A percentile compares a stretch with the other conserved stretches of the same genome.
phyloP scores from a whole-genome alignment of 1,140 invertebrate species.

The Cydia pomonella region DNA sequence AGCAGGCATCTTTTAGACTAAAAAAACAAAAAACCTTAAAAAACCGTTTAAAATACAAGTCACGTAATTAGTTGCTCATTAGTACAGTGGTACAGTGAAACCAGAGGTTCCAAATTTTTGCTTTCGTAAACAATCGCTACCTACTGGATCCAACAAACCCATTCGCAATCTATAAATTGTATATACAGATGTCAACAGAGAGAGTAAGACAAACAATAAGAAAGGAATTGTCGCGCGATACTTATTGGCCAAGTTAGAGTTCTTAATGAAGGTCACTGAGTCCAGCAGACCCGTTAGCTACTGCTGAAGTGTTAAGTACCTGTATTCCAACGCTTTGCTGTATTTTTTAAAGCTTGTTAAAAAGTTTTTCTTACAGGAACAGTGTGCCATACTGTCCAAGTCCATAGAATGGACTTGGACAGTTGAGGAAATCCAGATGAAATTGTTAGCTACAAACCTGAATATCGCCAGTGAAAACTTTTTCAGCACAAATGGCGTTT shows the following conservation, averaged over 20 bases:
- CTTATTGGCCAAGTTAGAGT: background rate
- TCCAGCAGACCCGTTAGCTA: background rate
- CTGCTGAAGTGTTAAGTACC: background rate
- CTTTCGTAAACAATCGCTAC: background rate
- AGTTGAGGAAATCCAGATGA: background rate
- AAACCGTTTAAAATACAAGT: background rate
- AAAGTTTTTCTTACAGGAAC: too few relatives aligned
- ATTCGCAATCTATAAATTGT: too few relatives aligned
- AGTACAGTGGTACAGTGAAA: background rate
- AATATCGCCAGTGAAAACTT: conserved; percentile 17
- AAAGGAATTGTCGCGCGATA: background rate
- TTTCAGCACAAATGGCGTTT: conserved; percentile 12
- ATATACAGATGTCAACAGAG: too few relatives aligned
- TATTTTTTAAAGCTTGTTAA: too few relatives aligned
- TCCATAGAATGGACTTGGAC: background rate
- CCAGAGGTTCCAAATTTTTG: background rate
- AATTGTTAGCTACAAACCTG: background rate
- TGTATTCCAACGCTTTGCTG: too few relatives aligned
- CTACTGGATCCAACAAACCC: background rate
- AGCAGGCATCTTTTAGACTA: too few relatives aligned
- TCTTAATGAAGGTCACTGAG: background rate
- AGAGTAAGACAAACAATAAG: too few relatives aligned
- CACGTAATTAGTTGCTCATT: background rate
- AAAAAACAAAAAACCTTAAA: too few relatives aligned
- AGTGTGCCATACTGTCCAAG: too few relatives aligned